Evolutionary conservation across 2,888 invertebrate species (phyloP), one percentile per base, ranked within the genome.

Genomic region (Junonia oenone): DNA sequence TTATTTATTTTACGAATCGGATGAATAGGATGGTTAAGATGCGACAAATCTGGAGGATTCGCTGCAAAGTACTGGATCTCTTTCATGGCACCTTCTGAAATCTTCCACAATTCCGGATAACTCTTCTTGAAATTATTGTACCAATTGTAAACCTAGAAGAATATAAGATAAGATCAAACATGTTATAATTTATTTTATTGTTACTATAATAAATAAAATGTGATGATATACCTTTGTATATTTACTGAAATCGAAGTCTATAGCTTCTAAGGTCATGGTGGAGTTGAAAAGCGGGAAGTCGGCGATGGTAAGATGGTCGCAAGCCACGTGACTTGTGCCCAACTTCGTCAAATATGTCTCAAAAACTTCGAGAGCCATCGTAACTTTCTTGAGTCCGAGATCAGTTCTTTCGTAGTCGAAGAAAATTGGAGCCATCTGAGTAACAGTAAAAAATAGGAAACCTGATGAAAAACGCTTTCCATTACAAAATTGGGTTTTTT

Each of bases 341-440:
- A 90, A 76, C 13, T 91, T 88, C 60, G 91, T 73, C 49, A 95
- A 73, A 73, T 95, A 95, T 0, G 92, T 94, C 64, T 95, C 92
- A 63, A 95, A 94, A 17, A 91, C 89, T 5, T 91, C 87, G 46
- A 96, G 73, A 0, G 93, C 93, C 60, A 94, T 93, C 63, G 93
- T 90, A 0, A 93, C 90, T 75, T 93, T 95, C 72, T 95, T 95
- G 60, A 94, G 71, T 1, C 92, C 92, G 51, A 93, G 78, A 0
- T 94, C 92, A 0, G 93, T 93, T 54, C 94, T 91, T 68, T 93
- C 80, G 70, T 95, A 95, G 70, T 93, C 95, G 65, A 94, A 96
- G 76, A 94, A 95, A 68, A 95, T 94, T 15, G 96, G 95, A 0
- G 93, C 93, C 92, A 95, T 90, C 94, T 94, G 73, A 40, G 79